Percentiles rank a stretch among this genome's conserved stretches.
phyloP scores from a whole-genome alignment of 2,113 vertebrate genomes.

The Azemiops feae region DNA sequence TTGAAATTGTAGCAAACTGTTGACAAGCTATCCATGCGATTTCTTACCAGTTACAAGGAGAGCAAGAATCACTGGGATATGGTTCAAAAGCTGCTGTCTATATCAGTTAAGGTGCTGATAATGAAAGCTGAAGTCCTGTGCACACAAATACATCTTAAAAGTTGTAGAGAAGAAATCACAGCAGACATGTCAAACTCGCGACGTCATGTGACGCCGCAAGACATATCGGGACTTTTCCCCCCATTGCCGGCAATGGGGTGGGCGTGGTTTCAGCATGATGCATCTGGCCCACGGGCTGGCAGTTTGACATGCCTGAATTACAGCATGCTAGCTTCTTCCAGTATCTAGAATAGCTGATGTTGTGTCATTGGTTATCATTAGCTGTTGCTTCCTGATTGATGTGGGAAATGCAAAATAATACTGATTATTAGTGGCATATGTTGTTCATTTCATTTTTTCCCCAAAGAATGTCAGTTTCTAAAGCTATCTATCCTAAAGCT shows the following conservation, averaged over 20 bases:
- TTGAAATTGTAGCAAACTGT: neutral
- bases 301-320: too few relatives aligned
- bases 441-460: neutral
- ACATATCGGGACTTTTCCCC: too few relatives aligned
- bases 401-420: neutral
- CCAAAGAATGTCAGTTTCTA: neutral
- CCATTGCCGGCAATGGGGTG: too few relatives aligned
- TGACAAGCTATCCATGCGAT: slow-evolving; percentile 3
- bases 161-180: neutral
- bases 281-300: too few relatives aligned
- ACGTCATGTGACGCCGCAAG: too few relatives aligned
- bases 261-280: too few relatives aligned
- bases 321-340: neutral
- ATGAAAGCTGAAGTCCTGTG: neutral
- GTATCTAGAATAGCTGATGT: neutral
- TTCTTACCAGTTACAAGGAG: neutral
- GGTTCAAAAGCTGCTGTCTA: neutral
- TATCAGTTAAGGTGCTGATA: neutral
- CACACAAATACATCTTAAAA: neutral
- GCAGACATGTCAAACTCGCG: neutral
- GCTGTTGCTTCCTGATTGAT: neutral
- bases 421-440: neutral
- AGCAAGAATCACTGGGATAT: neutral
- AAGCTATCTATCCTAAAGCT: neutral
- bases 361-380: neutral